phyloP scores from a whole-genome alignment of 2,113 vertebrate genomes.

The Caranx ignobilis region DNA sequence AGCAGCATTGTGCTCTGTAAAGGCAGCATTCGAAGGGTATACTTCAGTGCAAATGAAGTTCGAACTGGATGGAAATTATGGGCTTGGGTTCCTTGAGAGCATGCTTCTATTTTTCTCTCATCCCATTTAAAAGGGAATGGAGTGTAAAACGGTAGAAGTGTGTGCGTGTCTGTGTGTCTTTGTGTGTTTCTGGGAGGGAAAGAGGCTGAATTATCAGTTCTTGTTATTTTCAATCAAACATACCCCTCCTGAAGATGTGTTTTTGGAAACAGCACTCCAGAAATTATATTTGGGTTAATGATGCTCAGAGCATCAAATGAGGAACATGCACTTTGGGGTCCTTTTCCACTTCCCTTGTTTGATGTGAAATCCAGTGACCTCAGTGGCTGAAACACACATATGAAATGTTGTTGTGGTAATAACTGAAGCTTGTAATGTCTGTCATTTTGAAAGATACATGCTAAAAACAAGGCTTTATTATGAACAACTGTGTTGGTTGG shows the following conservation, averaged over 20 bases:
- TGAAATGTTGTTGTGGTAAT: conserved; percentile 14
- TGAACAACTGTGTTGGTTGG: conserved; percentile 10
- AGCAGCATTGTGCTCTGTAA: conserved; percentile 56
- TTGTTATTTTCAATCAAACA: conserved; percentile 78
- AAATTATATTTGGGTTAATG: conserved; percentile 82
- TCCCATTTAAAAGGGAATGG: conserved; percentile 64
- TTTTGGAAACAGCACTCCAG: conserved; percentile 65
- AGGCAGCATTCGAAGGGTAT: conserved; percentile 67
- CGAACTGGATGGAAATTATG: conserved; percentile 80
- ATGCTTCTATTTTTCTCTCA: conserved; percentile 56
- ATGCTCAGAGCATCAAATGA: conserved; percentile 65
- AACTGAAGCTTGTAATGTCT: conserved; percentile 8
- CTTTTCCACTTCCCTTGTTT: conserved; percentile 60
- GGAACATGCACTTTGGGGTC: conserved; percentile 57
- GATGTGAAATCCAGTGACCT: conserved; percentile 42
- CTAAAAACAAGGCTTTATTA: conserved; percentile 16
- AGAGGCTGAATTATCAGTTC: conserved; percentile 50
- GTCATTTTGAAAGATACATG: background rate
- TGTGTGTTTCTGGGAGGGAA: background rate
- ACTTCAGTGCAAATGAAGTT: conserved; percentile 79
- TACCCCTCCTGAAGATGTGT: conserved; percentile 65
- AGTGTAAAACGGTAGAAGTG: conserved; percentile 53
- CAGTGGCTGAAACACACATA: conserved; percentile 47
- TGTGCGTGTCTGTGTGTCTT: background rate
- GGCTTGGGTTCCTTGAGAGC: conserved; percentile 73